Evolutionary conservation across 2,797 vertebrate genomes (phyloP).

Genomic region (Onychomys leucogaster): DNA sequence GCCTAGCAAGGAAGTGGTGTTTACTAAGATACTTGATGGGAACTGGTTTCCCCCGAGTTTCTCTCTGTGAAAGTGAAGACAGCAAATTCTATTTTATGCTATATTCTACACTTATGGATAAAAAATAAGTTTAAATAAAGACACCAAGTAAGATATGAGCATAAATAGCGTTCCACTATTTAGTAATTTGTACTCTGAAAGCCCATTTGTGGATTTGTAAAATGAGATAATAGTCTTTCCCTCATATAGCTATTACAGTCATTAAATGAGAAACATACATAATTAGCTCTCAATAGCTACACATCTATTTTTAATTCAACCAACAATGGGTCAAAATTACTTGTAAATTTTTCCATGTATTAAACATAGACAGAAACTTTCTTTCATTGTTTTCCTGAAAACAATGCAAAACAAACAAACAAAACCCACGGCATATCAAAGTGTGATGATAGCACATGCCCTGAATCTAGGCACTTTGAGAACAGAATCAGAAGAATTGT

Average conservation of each 20-base stretch:
- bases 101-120: background rate
- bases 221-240: background rate
- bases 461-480: background rate
- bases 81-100: background rate
- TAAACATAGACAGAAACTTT: background rate
- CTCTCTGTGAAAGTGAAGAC: background rate
- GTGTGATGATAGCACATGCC: background rate
- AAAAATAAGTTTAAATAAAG: background rate
- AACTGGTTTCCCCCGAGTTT: background rate
- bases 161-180: background rate
- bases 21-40: background rate
- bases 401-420: background rate
- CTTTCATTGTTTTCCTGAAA: background rate
- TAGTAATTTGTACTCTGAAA: slow-evolving; percentile 1
- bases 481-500: too few relatives aligned
- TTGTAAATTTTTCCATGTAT: background rate
- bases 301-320: background rate
- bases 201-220: background rate
- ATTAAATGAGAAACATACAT: background rate
- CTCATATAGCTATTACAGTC: background rate
- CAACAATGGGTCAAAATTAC: background rate
- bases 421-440: background rate
- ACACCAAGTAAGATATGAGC: background rate
- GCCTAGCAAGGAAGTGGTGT: slow-evolving; percentile 11
- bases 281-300: background rate